phyloP scores from a whole-genome alignment of 2,113 vertebrate genomes.

The Motacilla tschutschensis region DNA sequence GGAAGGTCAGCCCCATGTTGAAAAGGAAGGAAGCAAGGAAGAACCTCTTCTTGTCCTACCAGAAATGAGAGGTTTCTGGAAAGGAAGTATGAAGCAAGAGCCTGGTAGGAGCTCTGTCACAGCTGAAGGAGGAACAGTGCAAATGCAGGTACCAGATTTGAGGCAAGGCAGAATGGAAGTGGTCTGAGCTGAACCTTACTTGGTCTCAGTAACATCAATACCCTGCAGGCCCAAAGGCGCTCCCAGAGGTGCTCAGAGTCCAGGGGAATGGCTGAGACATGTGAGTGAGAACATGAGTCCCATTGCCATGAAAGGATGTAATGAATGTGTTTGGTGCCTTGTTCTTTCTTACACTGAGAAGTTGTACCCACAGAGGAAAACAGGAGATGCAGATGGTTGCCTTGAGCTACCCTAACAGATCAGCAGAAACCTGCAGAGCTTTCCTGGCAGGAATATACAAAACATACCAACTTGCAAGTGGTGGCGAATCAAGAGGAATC shows the following conservation, averaged over 20 bases:
- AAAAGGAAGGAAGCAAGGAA: neutral
- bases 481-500: neutral
- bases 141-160: neutral
- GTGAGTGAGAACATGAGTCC: neutral
- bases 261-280: neutral
- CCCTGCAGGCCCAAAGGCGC: neutral
- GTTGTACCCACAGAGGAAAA: neutral
- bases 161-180: neutral
- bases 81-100: neutral
- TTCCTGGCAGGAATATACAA: neutral
- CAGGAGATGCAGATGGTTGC: neutral
- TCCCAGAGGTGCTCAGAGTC: neutral
- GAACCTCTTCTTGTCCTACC: neutral
- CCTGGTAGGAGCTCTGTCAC: neutral
- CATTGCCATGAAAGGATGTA: neutral
- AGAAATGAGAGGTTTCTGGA: neutral
- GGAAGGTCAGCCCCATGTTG: neutral
- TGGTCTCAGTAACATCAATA: neutral
- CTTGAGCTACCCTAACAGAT: neutral
- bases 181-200: rapidly evolving
- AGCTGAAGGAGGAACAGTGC: neutral
- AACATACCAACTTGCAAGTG: neutral
- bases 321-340: neutral
- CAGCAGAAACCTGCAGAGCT: neutral
- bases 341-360: neutral